Evolutionary conservation across 1,140 invertebrate species (phyloP).

Genomic region (Himalopsyche phryganea): DNA sequence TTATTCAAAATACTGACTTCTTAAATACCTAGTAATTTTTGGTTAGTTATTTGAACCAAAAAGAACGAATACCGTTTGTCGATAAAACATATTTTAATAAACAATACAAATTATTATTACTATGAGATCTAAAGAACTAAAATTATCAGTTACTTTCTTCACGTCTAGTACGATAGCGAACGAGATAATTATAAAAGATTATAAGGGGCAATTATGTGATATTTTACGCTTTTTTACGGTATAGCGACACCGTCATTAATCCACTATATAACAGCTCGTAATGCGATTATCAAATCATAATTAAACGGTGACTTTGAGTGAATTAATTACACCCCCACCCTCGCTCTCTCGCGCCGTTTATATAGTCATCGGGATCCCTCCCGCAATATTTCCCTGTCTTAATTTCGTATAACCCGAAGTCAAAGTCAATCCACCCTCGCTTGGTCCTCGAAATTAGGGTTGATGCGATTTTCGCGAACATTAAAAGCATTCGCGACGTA

Average conservation of each 20-base stretch:
- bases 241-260: conserved; percentile 9
- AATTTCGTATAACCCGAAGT: conserved; percentile 32
- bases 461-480: conserved; percentile 33
- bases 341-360: conserved; percentile 10
- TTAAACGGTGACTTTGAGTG: conserved; percentile 34
- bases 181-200: too few species aligned
- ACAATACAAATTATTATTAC: too few species aligned
- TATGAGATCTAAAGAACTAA: too few species aligned
- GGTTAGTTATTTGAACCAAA: too few species aligned
- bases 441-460: conserved; percentile 33
- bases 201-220: too few species aligned
- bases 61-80: too few species aligned
- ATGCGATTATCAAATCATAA: conserved; percentile 36
- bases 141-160: too few species aligned
- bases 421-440: conserved; percentile 29
- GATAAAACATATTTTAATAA: too few species aligned
- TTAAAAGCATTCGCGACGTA: conserved; percentile 29
- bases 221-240: too few species aligned
- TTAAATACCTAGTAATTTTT: too few species aligned
- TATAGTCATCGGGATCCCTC: conserved; percentile 1
- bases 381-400: conserved; percentile 31
- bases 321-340: conserved; percentile 28
- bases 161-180: too few species aligned
- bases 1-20: too few species aligned
- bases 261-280: conserved; percentile 27